phyloP scores from a whole-genome alignment of 1,140 invertebrate species.

The Anastrepha obliqua region DNA sequence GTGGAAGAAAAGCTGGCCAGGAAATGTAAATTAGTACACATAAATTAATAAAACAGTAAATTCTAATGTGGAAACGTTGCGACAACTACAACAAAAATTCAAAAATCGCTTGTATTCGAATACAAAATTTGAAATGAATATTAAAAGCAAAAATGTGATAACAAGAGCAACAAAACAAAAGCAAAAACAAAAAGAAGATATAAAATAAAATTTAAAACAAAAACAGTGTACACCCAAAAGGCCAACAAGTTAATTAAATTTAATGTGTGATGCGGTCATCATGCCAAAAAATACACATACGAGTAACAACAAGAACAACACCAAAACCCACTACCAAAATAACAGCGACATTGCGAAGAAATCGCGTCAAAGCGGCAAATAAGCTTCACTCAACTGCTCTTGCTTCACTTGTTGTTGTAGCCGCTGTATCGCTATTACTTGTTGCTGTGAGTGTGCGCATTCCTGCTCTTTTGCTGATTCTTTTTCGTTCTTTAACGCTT shows the following conservation, averaged over 20 bases:
- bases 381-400: not conserved
- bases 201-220: not conserved
- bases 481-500: not conserved
- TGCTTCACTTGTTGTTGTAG: not conserved
- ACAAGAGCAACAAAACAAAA: not conserved
- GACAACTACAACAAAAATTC: too few species aligned
- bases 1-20: too few species aligned
- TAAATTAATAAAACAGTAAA: not conserved
- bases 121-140: not conserved
- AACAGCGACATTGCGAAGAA: not conserved
- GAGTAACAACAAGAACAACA: constrained; percentile 57
- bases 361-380: not conserved
- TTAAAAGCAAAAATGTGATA: not conserved
- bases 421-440: too few species aligned
- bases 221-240: constrained; percentile 56
- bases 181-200: too few species aligned
- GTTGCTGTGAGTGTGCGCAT: not conserved
- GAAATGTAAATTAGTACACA: too few species aligned
- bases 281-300: constrained; percentile 63
- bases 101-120: too few species aligned
- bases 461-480: not conserved
- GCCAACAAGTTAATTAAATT: constrained; percentile 69
- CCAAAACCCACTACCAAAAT: not conserved
- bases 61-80: not conserved
- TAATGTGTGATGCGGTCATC: constrained; percentile 68